Base-by-base conservation (phyloP, 2,888 invertebrate species). In the Drosophila conformis region DNA sequence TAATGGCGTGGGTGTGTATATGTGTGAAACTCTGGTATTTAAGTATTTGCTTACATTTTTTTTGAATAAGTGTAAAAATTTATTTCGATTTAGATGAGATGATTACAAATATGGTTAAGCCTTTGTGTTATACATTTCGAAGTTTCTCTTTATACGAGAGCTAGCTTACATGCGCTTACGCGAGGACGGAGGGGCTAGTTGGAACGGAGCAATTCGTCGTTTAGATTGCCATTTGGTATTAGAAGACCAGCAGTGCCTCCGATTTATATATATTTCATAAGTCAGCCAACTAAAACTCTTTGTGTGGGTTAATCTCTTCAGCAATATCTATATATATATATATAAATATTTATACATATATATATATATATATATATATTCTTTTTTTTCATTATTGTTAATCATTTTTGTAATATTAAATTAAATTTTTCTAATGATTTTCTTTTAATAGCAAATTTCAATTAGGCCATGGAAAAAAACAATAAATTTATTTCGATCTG, bases 51-150 rank as follows among this genome's bases (percentile, higher is more conserved):
- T 65, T 77, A 57, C 49, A 65, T 80, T 72, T 70, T 64, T 73
- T 71, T 76, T 40, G n/a, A 11, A 70, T 60, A 74, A 83, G 83
- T 91, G 84, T 90, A 87, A 80, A 81, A 79, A 79, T 83, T 91
- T 81, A 80, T 90, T 91, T 90, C 83, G 91, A 90, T 91, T 85
- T 91, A 91, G 91, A 91, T 93, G 92, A 93, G 93, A 93, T 93
- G 93, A 93, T 93, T 93, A 92, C 90, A 91, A 91, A 78, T 91
- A 92, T 92, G 91, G 91, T 91, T 90, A 93, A 93, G 93, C 93
- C 93, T 93, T 93, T 93, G 93, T 93, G 93, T 93, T 92, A 87
- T 92, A 87, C 75, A 69, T 69, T 59, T 65, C 36, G 27, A 56
- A 61, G 52, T 42, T 52, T 61, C 53, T 64, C 33, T 64, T 62